Conservation (phyloP, 2,797 vertebrate species). For the Monodelphis domestica region DNA sequence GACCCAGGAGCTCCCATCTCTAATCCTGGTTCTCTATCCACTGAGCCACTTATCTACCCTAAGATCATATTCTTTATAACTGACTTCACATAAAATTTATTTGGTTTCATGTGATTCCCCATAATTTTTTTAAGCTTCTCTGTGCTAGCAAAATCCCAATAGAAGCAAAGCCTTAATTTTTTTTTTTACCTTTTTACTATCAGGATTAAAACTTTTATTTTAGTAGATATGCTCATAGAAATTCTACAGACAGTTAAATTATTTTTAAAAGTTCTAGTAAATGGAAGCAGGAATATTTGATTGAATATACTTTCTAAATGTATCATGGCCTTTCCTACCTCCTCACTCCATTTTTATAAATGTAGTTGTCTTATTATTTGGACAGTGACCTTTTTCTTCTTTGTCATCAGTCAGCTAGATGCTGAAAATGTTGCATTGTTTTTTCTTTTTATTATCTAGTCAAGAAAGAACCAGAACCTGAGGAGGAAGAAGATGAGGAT, state of each 20-base stretch:
- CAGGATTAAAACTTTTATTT: conserved; percentile 16
- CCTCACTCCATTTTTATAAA: conserved; percentile 40
- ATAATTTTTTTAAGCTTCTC: background rate
- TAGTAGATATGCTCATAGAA: background rate
- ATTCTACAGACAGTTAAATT: background rate
- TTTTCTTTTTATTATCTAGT: conserved; percentile 64
- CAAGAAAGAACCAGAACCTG: conserved; percentile 75
- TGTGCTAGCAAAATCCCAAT: conserved; percentile 16
- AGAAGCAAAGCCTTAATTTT: conserved; percentile 22
- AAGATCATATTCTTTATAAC: background rate
- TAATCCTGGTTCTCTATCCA: too few relatives aligned
- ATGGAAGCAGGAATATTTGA: conserved; percentile 8
- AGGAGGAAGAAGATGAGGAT: conserved; percentile 88
- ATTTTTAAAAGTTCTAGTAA: conserved; percentile 40
- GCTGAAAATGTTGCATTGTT: conserved; percentile 59
- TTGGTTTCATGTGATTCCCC: conserved; percentile 49
- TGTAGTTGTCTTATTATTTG: conserved; percentile 46
- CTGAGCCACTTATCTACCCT: too few relatives aligned
- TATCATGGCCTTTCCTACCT: conserved; percentile 29
- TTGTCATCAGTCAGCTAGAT: conserved; percentile 41
- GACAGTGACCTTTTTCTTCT: conserved; percentile 12
- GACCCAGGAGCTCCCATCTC: too few relatives aligned
- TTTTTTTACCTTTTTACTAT: conserved; percentile 31
- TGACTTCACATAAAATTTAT: background rate
- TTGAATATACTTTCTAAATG: conserved; percentile 28